Evolutionary conservation across 2,888 invertebrate genomes (phyloP).

Genomic region (Steromphala cineraria): DNA sequence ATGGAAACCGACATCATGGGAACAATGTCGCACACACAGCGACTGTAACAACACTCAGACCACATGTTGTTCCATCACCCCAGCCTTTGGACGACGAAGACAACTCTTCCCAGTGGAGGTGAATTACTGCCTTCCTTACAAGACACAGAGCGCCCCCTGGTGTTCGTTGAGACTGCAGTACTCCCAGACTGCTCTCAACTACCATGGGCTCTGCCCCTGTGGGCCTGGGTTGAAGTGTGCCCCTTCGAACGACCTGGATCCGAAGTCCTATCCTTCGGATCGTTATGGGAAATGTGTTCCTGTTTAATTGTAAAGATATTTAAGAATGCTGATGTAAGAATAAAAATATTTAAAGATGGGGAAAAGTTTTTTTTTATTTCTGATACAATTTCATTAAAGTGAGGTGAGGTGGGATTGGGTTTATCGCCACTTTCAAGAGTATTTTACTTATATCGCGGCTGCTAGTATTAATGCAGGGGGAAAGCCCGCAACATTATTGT

Average conservation of each 20-base stretch:
- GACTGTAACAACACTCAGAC: conserved; percentile 37
- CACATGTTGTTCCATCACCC: conserved; percentile 46
- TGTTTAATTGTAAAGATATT: too few species aligned
- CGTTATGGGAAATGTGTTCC: conserved; percentile 54
- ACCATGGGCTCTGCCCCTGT: conserved; percentile 59
- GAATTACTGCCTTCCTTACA: conserved; percentile 62
- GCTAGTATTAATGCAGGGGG: too few species aligned
- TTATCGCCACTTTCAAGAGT: too few species aligned
- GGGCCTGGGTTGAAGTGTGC: conserved; percentile 54
- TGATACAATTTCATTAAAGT: too few species aligned
- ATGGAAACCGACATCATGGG: conserved; percentile 37
- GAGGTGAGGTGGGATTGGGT: too few species aligned
- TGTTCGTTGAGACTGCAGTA: conserved; percentile 52
- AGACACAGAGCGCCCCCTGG: conserved; percentile 55
- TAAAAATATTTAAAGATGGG: too few species aligned
- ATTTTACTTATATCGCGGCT: too few species aligned
- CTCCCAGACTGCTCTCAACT: conserved; percentile 38
- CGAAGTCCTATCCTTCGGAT: conserved; percentile 51
- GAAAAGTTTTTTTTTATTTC: too few species aligned
- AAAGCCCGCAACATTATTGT: too few species aligned
- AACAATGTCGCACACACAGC: conserved; percentile 42
- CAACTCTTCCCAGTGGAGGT: conserved; percentile 44
- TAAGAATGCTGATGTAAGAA: not conserved
- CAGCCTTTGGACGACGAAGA: conserved; percentile 46
- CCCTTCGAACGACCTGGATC: conserved; percentile 48